A percentile compares a stretch with the other conserved stretches of the same genome.
phyloP scores from a whole-genome alignment of 2,113 vertebrate species.

The Oxygymnocypris stewartii region DNA sequence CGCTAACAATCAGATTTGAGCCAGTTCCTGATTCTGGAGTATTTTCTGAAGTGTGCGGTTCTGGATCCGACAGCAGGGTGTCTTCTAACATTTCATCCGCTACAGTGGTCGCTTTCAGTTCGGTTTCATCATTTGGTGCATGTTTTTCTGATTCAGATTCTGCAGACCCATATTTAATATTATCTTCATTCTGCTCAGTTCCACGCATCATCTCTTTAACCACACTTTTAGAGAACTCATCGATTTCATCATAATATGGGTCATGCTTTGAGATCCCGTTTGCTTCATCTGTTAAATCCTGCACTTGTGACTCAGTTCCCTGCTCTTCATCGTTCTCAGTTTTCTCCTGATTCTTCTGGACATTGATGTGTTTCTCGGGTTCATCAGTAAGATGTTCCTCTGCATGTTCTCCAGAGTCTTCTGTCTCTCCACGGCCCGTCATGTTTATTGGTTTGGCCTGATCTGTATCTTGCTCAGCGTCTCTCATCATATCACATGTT shows the following conservation, averaged over 20 bases:
- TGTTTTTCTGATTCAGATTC: neutral
- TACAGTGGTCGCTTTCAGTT: neutral
- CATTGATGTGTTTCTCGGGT: neutral
- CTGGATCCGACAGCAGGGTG: neutral
- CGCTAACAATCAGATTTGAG: neutral
- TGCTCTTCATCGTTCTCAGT: conserved; percentile 3
- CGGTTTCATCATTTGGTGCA: neutral
- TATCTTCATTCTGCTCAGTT: neutral
- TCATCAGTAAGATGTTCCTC: neutral
- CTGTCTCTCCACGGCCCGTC: neutral
- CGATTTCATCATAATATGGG: neutral
- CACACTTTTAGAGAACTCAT: neutral
- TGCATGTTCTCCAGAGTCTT: neutral
- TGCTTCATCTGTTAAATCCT: neutral
- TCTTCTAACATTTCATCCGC: neutral
- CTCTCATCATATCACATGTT: neutral
- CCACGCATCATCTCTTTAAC: neutral
- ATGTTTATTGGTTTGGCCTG: neutral
- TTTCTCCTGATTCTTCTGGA: neutral
- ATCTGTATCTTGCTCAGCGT: neutral
- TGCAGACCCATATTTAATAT: neutral
- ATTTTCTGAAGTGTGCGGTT: conserved; percentile 23
- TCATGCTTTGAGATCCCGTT: neutral
- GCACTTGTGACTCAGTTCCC: neutral
- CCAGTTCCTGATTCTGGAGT: conserved; percentile 9